Percentiles rank a stretch among this genome's conserved stretches.
Evolutionary conservation across 2,113 vertebrate species (phyloP).

Genomic region (Sialia sialis): DNA sequence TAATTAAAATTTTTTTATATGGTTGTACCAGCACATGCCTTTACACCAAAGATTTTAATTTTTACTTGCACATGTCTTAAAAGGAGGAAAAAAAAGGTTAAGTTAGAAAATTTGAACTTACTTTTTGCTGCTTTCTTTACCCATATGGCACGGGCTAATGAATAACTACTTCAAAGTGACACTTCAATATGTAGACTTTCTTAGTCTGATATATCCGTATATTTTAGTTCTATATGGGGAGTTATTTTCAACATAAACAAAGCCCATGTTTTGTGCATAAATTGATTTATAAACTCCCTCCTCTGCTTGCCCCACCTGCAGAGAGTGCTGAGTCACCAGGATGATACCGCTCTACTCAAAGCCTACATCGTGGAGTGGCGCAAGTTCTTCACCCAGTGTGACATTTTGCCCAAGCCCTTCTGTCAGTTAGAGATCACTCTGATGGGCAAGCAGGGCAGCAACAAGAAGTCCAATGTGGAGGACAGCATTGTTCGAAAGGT

Average conservation of each 20-base stretch:
- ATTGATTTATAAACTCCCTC: background rate
- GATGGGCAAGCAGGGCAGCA: constrained; percentile 98
- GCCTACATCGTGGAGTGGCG: constrained; percentile 98
- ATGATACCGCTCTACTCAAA: constrained; percentile 95
- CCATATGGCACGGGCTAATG: background rate
- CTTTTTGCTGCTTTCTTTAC: background rate
- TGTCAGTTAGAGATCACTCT: constrained; percentile 90
- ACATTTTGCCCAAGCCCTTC: constrained; percentile 92
- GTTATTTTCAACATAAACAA: background rate
- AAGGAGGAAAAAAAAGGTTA: background rate
- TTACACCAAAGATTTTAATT: background rate
- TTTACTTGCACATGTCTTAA: background rate
- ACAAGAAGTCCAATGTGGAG: constrained; percentile 97
- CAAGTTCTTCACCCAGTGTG: constrained; percentile 85
- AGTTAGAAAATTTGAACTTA: background rate
- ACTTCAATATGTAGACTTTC: background rate
- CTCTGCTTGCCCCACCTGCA: constrained; percentile 27
- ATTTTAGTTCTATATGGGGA: background rate
- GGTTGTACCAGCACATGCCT: background rate
- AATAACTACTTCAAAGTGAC: background rate
- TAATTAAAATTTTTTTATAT: background rate
- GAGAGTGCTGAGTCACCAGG: constrained; percentile 97
- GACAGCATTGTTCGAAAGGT: constrained; percentile 99
- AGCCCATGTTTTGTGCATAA: background rate
- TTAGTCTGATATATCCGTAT: background rate